Base-by-base conservation (phyloP, 2,797 vertebrate genomes). In the Gymnoscopelus microlampas region DNA sequence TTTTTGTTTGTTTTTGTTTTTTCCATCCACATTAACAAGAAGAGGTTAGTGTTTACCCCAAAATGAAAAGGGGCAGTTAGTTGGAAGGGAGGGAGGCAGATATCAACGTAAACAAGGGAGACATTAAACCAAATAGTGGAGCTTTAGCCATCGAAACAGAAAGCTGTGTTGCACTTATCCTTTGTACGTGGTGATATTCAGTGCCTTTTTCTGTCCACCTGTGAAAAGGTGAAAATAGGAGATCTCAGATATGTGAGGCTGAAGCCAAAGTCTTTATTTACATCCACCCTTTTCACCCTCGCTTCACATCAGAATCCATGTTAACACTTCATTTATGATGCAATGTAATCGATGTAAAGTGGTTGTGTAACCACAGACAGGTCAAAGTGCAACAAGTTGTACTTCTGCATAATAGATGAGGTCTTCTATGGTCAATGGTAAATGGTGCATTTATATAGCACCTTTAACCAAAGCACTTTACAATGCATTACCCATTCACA, bases 11-110 rank as follows among this genome's bases (percentile, higher is more conserved):
- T 26, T 24, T 32, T 4, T 3, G 6, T 53, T 63, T 12, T 39
- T 48, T 44, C 39, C 86, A 86, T 90, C 81, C 80, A 87, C 84
- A 70, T 81, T 75, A 69, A 11, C 44, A 32, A 67, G 10, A 61
- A 29, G 11, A 78, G 71, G 70, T 24, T 39, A 68, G 77, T 53
- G 14, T 70, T 23, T 65, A 48, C 3, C 29, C 29, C 29, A 32
- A 32, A 32, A 32, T 32, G 5, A 32, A 32, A 32, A 32, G 5
- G 32, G 32, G 5, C 5, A 35, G 32, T 3, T 24, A 51, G 50
- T 35, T 35, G 32, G 32, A 35, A 35, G 32, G 6, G 7, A 35
- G 32, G 32, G 5, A 32, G 29, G 5, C 32, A 35, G 32, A 35
- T 26, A 58, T 53, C 50, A 49, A 3, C 3, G 1, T 50, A 12